Evolutionary conservation across 2,113 vertebrate genomes (phyloP), one percentile per base, ranked within the genome.

Genomic region (Bufo gargarizans): DNA sequence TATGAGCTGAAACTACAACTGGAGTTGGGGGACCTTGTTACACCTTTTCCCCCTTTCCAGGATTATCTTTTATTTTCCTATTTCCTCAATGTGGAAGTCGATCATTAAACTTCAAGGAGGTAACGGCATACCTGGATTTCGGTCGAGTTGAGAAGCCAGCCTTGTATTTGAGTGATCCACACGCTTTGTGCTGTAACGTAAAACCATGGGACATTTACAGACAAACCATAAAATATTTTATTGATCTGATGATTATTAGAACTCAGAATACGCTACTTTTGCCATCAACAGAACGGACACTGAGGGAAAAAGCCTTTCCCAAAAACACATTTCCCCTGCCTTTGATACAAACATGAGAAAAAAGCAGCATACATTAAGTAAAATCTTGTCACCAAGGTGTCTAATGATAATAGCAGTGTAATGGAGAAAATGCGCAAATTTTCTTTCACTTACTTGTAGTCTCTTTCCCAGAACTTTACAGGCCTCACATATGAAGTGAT

Each of bases 81-180:
- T 71, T 12, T 33, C 33, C 1, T 33, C 33, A 33, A 33, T 6
- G 53, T 58, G 56, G 13, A 58, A 58, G 56, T 58, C 53, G 13
- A 58, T 8, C 56, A 58, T 58, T 58, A 8, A 12, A 7, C 0
- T 49, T 12, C 19, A 13, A 4, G 20, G 8, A 58, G 22, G 16
- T 16, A 59, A 58, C 14, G 20, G 17, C 49, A 53, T 92, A 97
- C 97, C 97, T 96, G 97, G 97, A 92, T 97, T 97, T 91, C 97
- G 95, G 93, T 97, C 97, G 89, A 97, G 96, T 90, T 97, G 97
- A 0, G 96, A 97, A 90, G 97, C 96, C 92, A 97, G 91, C 92
- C 97, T 95, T 80, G 97, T 97, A 92, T 97, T 97, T 89, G 97
- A 97, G 92, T 97, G 96, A 92, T 97, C 97, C 88, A 97, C 96